A percentile compares a stretch with the other conserved stretches of the same genome.
Evolutionary conservation across 2,888 invertebrate genomes (phyloP).

Genomic region (Polydrusus cervinus): DNA sequence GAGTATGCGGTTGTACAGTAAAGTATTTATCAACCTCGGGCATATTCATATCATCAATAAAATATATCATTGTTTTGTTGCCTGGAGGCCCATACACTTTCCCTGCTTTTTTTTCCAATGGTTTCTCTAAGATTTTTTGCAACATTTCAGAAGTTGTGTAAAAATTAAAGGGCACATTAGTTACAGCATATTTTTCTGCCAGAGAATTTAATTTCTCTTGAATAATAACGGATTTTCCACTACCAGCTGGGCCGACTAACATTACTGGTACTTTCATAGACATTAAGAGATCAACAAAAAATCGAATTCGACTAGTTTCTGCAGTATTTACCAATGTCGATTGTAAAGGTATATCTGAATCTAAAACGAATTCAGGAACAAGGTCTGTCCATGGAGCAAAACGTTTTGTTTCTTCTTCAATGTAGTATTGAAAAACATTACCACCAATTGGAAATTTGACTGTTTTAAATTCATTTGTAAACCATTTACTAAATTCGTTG

Average conservation of each 20-base stretch:
- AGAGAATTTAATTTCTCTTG: slow-evolving; percentile 85
- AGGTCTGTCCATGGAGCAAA: slow-evolving; percentile 91
- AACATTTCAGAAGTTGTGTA: slow-evolving; percentile 96
- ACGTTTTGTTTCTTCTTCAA: slow-evolving; percentile 89
- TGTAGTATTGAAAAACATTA: slow-evolving; percentile 91
- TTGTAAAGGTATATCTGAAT: slow-evolving; percentile 90
- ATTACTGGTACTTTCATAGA: slow-evolving; percentile 87
- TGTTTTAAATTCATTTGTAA: slow-evolving; percentile 91
- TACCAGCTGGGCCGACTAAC: slow-evolving; percentile 92
- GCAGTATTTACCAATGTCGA: slow-evolving; percentile 85
- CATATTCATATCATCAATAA: slow-evolving; percentile 98
- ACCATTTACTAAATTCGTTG: slow-evolving; percentile 97
- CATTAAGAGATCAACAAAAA: slow-evolving; percentile 90
- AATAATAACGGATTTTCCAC: slow-evolving; percentile 94
- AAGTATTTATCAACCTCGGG: slow-evolving; percentile 96
- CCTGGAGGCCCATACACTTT: slow-evolving; percentile 95
- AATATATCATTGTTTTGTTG: slow-evolving; percentile 93
- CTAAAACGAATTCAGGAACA: slow-evolving; percentile 85
- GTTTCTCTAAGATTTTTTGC: slow-evolving; percentile 90
- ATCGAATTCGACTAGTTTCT: slow-evolving; percentile 88
- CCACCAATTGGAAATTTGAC: slow-evolving; percentile 89
- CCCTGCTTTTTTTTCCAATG: slow-evolving; percentile 95
- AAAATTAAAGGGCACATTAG: slow-evolving; percentile 95
- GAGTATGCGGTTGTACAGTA: slow-evolving; percentile 95
- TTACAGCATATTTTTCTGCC: slow-evolving; percentile 85